Conservation (phyloP, 2,888 invertebrate species). For the Drosophila engyochracea region DNA sequence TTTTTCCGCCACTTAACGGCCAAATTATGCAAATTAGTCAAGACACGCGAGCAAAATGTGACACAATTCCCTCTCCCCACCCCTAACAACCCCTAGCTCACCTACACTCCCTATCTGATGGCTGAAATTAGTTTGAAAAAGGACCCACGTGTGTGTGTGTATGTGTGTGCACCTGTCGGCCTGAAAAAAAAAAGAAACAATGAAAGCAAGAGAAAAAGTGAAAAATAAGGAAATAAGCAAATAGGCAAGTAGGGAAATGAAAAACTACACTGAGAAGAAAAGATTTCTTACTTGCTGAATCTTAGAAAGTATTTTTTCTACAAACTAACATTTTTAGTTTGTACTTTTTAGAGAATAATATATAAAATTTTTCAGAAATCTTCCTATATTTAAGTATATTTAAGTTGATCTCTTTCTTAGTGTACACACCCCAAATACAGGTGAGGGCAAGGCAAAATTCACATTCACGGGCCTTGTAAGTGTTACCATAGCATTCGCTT, state of each 20-base stretch:
- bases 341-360: background rate
- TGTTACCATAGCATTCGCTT: constrained; percentile 53
- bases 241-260: background rate
- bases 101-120: constrained; percentile 35
- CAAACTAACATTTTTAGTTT: background rate
- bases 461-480: constrained; percentile 9
- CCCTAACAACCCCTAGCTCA: background rate
- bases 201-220: constrained; percentile 15
- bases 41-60: constrained; percentile 55
- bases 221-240: constrained; percentile 22
- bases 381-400: too few species aligned
- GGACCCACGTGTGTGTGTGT: constrained; percentile 41
- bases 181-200: constrained; percentile 19
- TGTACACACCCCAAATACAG: constrained; percentile 8
- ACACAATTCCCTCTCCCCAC: background rate
- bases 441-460: background rate
- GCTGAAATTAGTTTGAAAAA: constrained; percentile 72
- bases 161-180: constrained; percentile 65
- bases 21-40: constrained; percentile 74
- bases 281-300: background rate
- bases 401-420: background rate
- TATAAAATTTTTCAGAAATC: too few species aligned
- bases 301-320: background rate
- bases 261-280: background rate
- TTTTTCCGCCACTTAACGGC: constrained; percentile 79